Conservation (phyloP, 2,113 vertebrate genomes). For the Steatornis caripensis region DNA sequence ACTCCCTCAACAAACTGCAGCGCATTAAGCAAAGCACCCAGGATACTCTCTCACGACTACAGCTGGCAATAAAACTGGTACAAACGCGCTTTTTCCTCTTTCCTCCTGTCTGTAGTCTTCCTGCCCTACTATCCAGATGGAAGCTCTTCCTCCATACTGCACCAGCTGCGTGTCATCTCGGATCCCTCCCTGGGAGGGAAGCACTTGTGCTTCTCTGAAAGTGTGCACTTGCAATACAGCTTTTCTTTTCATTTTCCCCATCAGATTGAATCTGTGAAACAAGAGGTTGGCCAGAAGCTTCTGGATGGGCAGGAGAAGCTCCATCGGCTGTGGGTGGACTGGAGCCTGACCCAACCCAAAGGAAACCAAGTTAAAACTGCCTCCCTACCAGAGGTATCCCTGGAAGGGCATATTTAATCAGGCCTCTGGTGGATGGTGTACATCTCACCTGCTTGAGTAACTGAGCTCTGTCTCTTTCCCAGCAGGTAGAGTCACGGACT, state of each 20-base stretch:
- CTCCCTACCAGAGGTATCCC: constrained; percentile 63
- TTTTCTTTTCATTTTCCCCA: background rate
- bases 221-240: background rate
- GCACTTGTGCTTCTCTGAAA: background rate
- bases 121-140: background rate
- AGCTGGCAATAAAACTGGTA: constrained; percentile 85
- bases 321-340: constrained; percentile 81
- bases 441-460: background rate
- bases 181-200: background rate
- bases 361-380: constrained; percentile 1
- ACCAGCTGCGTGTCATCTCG: background rate
- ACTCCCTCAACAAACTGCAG: constrained; percentile 81
- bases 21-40: constrained; percentile 68
- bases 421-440: background rate
- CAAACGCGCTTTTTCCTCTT: background rate
- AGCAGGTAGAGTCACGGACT: constrained; percentile 65
- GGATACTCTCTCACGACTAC: constrained; percentile 74
- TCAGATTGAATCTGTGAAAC: constrained; percentile 71
- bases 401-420: rapidly evolving
- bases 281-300: constrained; percentile 76
- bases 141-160: background rate
- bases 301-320: constrained; percentile 83
- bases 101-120: background rate
- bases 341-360: constrained; percentile 74
- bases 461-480: background rate